Evolutionary conservation across 2,888 invertebrate genomes (phyloP).

Genomic region (Miltochrista miniata): DNA sequence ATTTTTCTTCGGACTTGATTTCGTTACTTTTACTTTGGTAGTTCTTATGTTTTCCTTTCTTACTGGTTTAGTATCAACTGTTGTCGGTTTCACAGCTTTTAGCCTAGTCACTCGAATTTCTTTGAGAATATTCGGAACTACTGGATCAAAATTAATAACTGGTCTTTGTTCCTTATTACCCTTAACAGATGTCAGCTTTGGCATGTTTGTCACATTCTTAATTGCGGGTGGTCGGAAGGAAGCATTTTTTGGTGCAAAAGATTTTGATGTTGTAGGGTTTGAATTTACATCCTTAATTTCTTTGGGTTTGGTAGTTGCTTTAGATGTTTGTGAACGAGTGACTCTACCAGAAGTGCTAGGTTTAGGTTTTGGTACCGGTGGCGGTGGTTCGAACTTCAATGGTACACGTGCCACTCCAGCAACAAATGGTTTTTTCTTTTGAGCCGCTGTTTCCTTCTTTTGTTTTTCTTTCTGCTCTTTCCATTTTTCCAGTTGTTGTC

Average conservation of each 20-base stretch:
- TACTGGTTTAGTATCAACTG: slow-evolving; percentile 17
- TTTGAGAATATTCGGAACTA: slow-evolving; percentile 31
- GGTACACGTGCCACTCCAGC: slow-evolving; percentile 56
- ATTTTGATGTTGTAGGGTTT: slow-evolving; percentile 29
- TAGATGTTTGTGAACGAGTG: slow-evolving; percentile 62
- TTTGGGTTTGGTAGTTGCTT: slow-evolving; percentile 20
- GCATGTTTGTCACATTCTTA: slow-evolving; percentile 44
- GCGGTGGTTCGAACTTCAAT: slow-evolving; percentile 58
- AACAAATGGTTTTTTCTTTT: slow-evolving; percentile 71
- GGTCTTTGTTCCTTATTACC: slow-evolving; percentile 37
- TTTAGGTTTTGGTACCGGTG: slow-evolving; percentile 43
- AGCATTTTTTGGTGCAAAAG: slow-evolving; percentile 82
- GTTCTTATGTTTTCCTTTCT: slow-evolving; percentile 20
- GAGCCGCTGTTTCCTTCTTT: slow-evolving; percentile 54
- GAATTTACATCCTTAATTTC: slow-evolving; percentile 10
- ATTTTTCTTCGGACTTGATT: slow-evolving; percentile 19
- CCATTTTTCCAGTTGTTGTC: slow-evolving; percentile 69
- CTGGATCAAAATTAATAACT: slow-evolving; percentile 46
- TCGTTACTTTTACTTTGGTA: slow-evolving; percentile 31
- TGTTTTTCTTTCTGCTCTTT: slow-evolving; percentile 69
- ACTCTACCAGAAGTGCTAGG: slow-evolving; percentile 66
- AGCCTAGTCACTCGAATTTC: slow-evolving; percentile 19
- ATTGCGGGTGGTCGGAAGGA: slow-evolving; percentile 74
- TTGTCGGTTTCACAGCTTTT: slow-evolving; percentile 18
- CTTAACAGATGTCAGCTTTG: slow-evolving; percentile 39